Percentiles rank a stretch among this genome's conserved stretches.
Conservation (phyloP, 2,797 vertebrate species). For the Lemur catta region DNA sequence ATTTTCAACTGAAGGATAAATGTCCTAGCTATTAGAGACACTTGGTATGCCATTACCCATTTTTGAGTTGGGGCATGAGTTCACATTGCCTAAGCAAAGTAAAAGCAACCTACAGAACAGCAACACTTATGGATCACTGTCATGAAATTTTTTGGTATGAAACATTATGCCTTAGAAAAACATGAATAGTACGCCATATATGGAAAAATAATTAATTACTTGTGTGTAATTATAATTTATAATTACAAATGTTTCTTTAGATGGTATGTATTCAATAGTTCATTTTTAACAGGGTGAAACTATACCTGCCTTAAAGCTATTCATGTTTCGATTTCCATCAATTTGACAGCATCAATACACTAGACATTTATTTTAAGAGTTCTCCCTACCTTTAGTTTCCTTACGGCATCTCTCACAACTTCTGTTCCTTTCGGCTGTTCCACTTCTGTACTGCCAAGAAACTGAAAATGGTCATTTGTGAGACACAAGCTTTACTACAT, state of each 20-base stretch:
- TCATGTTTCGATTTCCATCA: background rate
- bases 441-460: slow-evolving; percentile 97
- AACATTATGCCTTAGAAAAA: background rate
- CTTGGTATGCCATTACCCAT: accelerated
- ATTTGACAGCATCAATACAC: background rate
- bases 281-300: background rate
- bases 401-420: slow-evolving; percentile 96
- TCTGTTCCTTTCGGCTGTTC: slow-evolving; percentile 98
- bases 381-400: slow-evolving; percentile 94
- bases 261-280: accelerated
- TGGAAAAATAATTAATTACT: background rate
- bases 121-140: background rate
- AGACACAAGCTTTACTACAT: slow-evolving; percentile 47
- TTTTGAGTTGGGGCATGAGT: background rate
- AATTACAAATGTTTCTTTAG: background rate
- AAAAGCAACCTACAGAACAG: background rate
- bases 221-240: background rate
- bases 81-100: background rate
- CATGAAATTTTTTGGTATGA: background rate
- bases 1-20: background rate
- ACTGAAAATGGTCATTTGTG: slow-evolving; percentile 84
- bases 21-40: background rate
- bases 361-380: background rate
- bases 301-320: background rate
- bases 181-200: background rate